phyloP scores from a whole-genome alignment of 2,797 vertebrate genomes.

The Takifugu rubripes region DNA sequence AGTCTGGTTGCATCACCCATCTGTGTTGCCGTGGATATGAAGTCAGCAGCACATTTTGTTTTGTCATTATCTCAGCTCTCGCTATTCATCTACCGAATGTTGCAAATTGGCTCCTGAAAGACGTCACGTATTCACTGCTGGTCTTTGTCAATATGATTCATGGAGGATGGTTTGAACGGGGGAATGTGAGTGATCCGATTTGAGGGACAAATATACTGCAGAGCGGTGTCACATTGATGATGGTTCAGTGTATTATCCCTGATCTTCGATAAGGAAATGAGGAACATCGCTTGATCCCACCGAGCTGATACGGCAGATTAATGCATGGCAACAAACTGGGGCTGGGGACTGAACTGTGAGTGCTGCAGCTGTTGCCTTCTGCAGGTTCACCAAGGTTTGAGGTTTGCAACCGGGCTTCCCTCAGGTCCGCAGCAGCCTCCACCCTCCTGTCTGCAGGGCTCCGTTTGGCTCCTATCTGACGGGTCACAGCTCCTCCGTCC shows the following conservation, averaged over 20 bases:
- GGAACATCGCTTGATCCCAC: slow-evolving; percentile 38
- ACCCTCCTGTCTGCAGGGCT: slow-evolving; percentile 38
- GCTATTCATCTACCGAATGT: slow-evolving; percentile 69
- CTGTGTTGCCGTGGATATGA: slow-evolving; percentile 68
- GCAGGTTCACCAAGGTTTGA: slow-evolving; percentile 24
- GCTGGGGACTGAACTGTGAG: slow-evolving; percentile 12
- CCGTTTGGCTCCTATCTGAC: slow-evolving; percentile 58
- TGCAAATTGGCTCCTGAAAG: slow-evolving; percentile 75
- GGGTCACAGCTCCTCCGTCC: slow-evolving; percentile 18
- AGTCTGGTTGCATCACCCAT: slow-evolving; percentile 71
- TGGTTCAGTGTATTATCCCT: slow-evolving; percentile 36
- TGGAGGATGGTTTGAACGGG: slow-evolving; percentile 60
- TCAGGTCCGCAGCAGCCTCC: slow-evolving; percentile 15
- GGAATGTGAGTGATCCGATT: slow-evolving; percentile 58
- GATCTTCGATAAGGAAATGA: slow-evolving; percentile 50
- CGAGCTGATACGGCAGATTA: slow-evolving; percentile 42
- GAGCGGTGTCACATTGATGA: slow-evolving; percentile 48
- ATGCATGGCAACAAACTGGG: slow-evolving; percentile 23
- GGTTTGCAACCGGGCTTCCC: slow-evolving; percentile 13
- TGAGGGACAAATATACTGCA: slow-evolving; percentile 51
- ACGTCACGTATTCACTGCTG: slow-evolving; percentile 60
- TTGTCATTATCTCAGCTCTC: slow-evolving; percentile 70
- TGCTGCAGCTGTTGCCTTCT: not conserved
- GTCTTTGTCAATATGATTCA: slow-evolving; percentile 67
- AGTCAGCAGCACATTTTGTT: slow-evolving; percentile 73